Evolutionary conservation across 2,113 vertebrate species (phyloP).

Genomic region (Onychorhynchus coronatus): DNA sequence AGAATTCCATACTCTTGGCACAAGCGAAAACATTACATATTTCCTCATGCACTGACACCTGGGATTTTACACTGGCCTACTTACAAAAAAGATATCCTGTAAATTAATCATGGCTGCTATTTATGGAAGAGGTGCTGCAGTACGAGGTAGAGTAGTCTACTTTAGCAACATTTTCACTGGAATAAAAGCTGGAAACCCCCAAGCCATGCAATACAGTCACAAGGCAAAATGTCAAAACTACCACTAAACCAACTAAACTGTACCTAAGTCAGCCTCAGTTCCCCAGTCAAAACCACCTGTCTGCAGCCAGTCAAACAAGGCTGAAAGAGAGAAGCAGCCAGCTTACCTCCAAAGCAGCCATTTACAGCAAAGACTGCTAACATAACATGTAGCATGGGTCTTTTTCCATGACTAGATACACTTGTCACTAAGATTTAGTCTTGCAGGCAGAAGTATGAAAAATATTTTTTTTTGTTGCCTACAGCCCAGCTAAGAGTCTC

Average conservation of each 20-base stretch:
- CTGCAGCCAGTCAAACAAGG: neutral
- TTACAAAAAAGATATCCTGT: neutral
- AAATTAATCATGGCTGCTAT: neutral
- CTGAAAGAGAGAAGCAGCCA: neutral
- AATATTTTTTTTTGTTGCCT: neutral
- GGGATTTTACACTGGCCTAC: neutral
- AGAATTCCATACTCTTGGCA: neutral
- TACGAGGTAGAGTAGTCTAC: neutral
- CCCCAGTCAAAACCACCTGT: neutral
- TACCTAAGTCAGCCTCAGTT: neutral
- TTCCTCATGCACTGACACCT: neutral
- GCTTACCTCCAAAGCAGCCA: neutral
- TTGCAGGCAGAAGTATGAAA: neutral
- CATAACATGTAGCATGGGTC: accelerated
- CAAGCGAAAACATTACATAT: accelerated
- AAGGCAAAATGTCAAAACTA: neutral
- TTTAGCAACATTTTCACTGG: neutral
- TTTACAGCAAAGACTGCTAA: neutral
- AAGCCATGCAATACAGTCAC: neutral
- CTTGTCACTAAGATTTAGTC: neutral
- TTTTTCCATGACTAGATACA: neutral
- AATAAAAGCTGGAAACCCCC: neutral
- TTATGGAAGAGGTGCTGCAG: neutral
- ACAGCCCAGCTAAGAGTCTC: neutral
- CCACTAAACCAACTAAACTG: neutral